These are phyloP conservation scores for Mus musculus DNA, from an alignment of 2,113 vertebrate genomes.

Conservation along the genomic window GRCm39 chr13:26275501-26276000, in stretches of 20 bases:
- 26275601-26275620: constrained; percentile 37
- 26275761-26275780: background rate
- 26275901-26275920: background rate
- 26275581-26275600: background rate
- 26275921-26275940: background rate
- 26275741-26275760: background rate
- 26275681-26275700: background rate
- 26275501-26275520: background rate
- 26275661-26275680: too few relatives aligned
- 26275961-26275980: background rate
- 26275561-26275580: background rate
- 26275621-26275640: background rate
- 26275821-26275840: background rate
- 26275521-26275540: constrained; percentile 25
- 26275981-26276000: background rate
- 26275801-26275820: background rate
- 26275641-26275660: background rate
- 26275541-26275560: background rate
- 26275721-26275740: background rate
- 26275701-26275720: background rate
- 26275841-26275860: background rate
- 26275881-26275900: background rate
- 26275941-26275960: background rate
- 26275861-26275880: background rate
- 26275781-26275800: background rate